Evolutionary conservation across 2,888 invertebrate genomes (phyloP).

Genomic region (Strigamia crassipes): DNA sequence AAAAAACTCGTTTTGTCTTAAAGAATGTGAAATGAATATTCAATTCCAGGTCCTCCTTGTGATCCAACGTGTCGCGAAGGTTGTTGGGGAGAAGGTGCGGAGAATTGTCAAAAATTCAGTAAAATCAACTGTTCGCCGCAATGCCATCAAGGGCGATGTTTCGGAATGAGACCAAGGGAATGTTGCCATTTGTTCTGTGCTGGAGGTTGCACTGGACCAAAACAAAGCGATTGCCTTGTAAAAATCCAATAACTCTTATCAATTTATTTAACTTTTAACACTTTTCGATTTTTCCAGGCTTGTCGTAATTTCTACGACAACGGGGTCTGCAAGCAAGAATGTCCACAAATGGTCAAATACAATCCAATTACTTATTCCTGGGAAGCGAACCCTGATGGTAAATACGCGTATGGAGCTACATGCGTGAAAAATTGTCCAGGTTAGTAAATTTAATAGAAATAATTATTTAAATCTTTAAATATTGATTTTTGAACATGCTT

Average conservation of each 20-base stretch:
- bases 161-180: slow-evolving; percentile 85
- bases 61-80: slow-evolving; percentile 63
- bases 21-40: background rate
- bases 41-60: slow-evolving; percentile 56
- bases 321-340: slow-evolving; percentile 93
- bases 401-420: slow-evolving; percentile 94
- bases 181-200: slow-evolving; percentile 94
- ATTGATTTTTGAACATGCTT: background rate
- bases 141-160: slow-evolving; percentile 92
- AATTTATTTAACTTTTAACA: too few species aligned
- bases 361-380: slow-evolving; percentile 88
- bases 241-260: too few species aligned
- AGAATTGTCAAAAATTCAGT: slow-evolving; percentile 92
- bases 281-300: slow-evolving; percentile 66
- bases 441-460: slow-evolving; percentile 52
- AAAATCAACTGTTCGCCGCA: slow-evolving; percentile 93
- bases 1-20: background rate
- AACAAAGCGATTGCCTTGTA: slow-evolving; percentile 87
- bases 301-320: slow-evolving; percentile 96
- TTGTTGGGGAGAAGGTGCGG: slow-evolving; percentile 94
- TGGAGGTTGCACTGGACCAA: slow-evolving; percentile 93
- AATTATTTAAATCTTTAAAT: too few species aligned
- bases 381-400: slow-evolving; percentile 90
- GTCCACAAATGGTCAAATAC: slow-evolving; percentile 91
- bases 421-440: slow-evolving; percentile 90